Evolutionary conservation across 2,113 vertebrate species (phyloP).

Genomic region (Crotalus viridis): DNA sequence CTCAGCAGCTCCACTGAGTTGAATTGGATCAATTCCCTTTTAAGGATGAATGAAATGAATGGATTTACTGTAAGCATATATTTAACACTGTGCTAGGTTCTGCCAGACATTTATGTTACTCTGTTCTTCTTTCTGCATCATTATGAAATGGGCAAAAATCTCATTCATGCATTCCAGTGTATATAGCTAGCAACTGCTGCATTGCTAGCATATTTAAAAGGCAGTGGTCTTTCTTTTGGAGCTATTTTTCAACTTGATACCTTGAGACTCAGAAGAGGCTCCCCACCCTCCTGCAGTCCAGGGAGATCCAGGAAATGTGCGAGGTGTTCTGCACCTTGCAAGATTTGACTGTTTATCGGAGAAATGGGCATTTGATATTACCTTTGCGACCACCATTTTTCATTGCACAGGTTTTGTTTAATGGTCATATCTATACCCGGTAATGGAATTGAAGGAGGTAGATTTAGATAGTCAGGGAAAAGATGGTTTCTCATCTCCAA

Average conservation of each 20-base stretch:
- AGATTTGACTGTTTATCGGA: background rate
- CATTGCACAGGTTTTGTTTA: conserved; percentile 8
- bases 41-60: background rate
- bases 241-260: background rate
- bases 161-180: background rate
- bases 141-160: background rate
- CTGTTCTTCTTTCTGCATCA: background rate
- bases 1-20: background rate
- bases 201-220: background rate
- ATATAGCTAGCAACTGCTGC: background rate
- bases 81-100: background rate
- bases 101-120: background rate
- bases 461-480: conserved; percentile 17
- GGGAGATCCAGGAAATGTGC: conserved; percentile 2
- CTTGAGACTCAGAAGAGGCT: background rate
- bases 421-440: background rate
- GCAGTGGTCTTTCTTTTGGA: background rate
- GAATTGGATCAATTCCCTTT: background rate
- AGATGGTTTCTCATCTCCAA: conserved; percentile 33
- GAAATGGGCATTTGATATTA: background rate
- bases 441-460: conserved; percentile 29
- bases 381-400: conserved; percentile 26
- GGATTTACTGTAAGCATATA: background rate
- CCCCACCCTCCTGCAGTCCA: background rate
- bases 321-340: background rate